phyloP scores from a whole-genome alignment of 2,113 vertebrate genomes.

The Vireo altiloquus region DNA sequence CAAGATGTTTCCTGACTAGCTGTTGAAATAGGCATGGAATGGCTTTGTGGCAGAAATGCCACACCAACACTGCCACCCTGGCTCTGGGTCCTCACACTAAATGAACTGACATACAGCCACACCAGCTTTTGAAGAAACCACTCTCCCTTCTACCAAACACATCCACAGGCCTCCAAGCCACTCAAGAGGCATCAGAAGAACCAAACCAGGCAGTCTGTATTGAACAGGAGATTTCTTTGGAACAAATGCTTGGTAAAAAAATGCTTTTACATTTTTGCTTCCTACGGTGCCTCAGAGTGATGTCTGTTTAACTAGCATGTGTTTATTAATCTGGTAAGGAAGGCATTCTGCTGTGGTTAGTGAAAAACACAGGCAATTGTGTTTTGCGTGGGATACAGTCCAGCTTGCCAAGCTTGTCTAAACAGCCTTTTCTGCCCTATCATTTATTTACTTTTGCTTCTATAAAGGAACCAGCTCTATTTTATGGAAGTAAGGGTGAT shows the following conservation, averaged over 20 bases:
- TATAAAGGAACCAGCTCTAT: background rate
- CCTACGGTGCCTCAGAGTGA: background rate
- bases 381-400: background rate
- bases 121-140: background rate
- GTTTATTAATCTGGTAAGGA: background rate
- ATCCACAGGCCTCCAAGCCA: accelerated
- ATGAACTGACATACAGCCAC: background rate
- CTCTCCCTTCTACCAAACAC: background rate
- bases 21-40: background rate
- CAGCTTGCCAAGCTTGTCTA: background rate
- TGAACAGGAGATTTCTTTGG: conserved; percentile 1
- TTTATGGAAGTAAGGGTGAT: background rate
- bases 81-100: background rate
- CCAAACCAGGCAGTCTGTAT: background rate
- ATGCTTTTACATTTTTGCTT: background rate
- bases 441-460: background rate
- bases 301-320: conserved; percentile 6
- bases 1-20: background rate
- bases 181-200: background rate
- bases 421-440: background rate
- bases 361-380: background rate
- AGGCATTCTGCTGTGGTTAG: background rate
- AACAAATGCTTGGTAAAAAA: conserved; percentile 15
- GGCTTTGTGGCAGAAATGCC: background rate
- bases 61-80: background rate